Evolutionary conservation across 2,888 invertebrate species (phyloP), one percentile per base, ranked within the genome.

Genomic region (Chloromyia formosa): DNA sequence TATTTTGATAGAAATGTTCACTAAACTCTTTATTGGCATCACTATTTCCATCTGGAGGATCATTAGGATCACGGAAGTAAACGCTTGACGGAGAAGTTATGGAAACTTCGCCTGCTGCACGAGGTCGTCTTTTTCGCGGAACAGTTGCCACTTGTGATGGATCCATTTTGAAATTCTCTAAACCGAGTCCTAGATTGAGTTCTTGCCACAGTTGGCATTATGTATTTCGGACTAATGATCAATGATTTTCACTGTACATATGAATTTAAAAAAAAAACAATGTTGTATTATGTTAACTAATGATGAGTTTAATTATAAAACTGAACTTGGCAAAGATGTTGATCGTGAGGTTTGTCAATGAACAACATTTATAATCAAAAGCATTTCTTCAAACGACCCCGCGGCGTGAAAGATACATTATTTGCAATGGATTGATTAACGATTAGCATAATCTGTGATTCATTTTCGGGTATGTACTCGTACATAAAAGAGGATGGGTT

Each of bases 111-210:
- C 85, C 85, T 42, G 79, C 83, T 49, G 76, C 84, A 35, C 85
- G 83, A n/a, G 85, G 83, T 49, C 84, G 81, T 27, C 85, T 81
- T 77, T 82, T 83, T 73, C 85, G 82, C 62, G 85, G 85, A 77
- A 85, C 78, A 40, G 84, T 84, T 68, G 81, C 80, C 16, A 74
- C 54, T 35, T 42, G 66, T 18, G 49, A 7, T 27, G 40, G 58
- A 40, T 71, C 73, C 73, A 73, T 73, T 72, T 58, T 22, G 18
- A 5, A 20, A 7, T n/a, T 20, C 16, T 56, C 22, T 56, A 16
- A 20, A 56, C 16, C 14, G 53, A 1, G 53, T 14, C 16, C 53
- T 16, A 53, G 1, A 16, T 53, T 16, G 16, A 12, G 1, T 10
- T 56, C 20, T 20, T n/a, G 16, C 49, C 14, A 49, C 16, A 7